Conservation (phyloP, 2,888 invertebrate species). For the Dasypogon diadema region DNA sequence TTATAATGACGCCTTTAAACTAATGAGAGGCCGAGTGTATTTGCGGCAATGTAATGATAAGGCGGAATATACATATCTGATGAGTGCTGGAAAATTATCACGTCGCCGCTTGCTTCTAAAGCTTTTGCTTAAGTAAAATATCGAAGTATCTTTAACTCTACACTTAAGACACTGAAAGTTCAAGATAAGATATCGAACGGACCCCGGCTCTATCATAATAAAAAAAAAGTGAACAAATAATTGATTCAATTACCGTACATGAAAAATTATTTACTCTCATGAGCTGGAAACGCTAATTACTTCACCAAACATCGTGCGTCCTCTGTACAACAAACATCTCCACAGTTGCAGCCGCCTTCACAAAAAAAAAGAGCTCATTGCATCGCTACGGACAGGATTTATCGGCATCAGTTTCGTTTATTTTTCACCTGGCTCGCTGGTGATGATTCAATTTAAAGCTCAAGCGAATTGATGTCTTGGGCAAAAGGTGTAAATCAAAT, state of each 20-base stretch:
- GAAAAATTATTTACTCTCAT: conserved; percentile 18
- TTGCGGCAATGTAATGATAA: conserved; percentile 15
- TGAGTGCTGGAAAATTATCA: conserved; percentile 17
- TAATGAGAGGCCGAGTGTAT: conserved; percentile 6
- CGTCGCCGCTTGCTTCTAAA: neutral
- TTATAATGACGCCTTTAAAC: conserved; percentile 12
- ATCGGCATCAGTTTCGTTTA: neutral
- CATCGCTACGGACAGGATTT: neutral
- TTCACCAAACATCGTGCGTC: conserved; percentile 6
- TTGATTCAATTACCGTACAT: conserved; percentile 1
- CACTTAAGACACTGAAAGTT: neutral
- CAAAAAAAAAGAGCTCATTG: neutral
- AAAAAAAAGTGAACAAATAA: neutral
- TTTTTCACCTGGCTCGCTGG: neutral
- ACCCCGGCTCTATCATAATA: neutral
- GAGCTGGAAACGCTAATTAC: conserved; percentile 7
- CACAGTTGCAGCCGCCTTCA: neutral
- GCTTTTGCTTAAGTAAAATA: neutral
- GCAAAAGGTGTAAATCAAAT: conserved; percentile 8
- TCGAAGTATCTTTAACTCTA: too few species aligned
- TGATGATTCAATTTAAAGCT: neutral
- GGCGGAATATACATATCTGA: neutral
- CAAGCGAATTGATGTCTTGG: neutral
- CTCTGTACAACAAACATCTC: neutral
- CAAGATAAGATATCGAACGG: conserved; percentile 29